Conservation (phyloP, 1,140 invertebrate genomes). For the Ridgeia piscesae region DNA sequence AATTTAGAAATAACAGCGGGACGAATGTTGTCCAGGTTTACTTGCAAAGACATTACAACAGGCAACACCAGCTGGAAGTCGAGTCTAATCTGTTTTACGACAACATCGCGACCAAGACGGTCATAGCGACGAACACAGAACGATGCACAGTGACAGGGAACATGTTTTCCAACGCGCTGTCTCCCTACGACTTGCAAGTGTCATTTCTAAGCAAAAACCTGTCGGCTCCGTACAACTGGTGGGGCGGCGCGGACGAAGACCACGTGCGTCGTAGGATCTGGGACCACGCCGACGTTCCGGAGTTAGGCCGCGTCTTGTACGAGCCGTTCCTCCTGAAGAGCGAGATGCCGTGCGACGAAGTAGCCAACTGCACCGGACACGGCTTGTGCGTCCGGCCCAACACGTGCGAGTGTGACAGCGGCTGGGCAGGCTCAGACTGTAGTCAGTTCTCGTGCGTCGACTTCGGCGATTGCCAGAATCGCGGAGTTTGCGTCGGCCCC, state of each 20-base stretch:
- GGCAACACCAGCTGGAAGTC: background rate
- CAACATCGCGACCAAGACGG: background rate
- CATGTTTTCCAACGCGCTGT: background rate
- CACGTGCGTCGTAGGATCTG: background rate
- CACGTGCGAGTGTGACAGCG: background rate
- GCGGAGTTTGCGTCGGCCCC: constrained; percentile 2
- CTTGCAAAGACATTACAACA: background rate
- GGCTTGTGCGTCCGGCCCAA: background rate
- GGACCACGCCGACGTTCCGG: background rate
- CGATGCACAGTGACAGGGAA: background rate
- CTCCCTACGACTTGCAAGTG: background rate
- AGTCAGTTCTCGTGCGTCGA: background rate
- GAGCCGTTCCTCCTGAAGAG: background rate
- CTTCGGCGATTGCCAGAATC: background rate
- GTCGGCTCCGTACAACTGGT: background rate
- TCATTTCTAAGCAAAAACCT: background rate
- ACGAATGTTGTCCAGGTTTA: background rate
- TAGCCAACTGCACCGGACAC: constrained; percentile 2
- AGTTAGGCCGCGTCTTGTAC: background rate
- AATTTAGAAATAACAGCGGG: background rate
- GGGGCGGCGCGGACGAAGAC: background rate
- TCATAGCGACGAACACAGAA: background rate
- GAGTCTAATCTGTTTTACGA: background rate
- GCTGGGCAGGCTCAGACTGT: background rate
- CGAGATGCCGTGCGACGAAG: constrained; percentile 18